Base-by-base conservation (phyloP, 1,140 invertebrate genomes). In the Lepeophtheirus salmonis region DNA sequence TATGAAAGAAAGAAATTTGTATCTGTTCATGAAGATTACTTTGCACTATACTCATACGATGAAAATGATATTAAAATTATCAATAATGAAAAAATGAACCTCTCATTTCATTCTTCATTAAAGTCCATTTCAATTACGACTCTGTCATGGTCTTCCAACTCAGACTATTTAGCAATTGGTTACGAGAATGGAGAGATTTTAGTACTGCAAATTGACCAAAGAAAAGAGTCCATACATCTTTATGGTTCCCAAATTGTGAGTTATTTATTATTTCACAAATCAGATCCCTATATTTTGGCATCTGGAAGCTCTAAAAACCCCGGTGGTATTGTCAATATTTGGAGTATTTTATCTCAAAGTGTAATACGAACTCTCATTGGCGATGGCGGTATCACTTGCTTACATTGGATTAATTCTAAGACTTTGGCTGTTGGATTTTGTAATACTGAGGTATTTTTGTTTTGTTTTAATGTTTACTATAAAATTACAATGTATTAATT, bases 281-380 rank as follows among this genome's bases (percentile, higher is more conserved):
- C 30, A n/a, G 30, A 41, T 41, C 30, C 30, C 30, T 10, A 41
- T n/a, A 41, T 41, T 41, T n/a, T 41, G 6, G 30, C n/a, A 41
- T 41, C 30, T n/a, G 30, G 73, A 6, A 73, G 71, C 65, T 64
- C 66, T 17, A 73, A 74, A 64, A 69, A 73, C 41, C 69, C 70
- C 12, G 77, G 72, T 65, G 78, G 78, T 12, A 71, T 79, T 64
- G 67, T 81, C 2, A 81, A 82, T 65, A 72, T 81, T 20, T 82
- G 79, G 79, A 78, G 77, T 2, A 66, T 81, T 1, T 69, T 74
- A 68, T 75, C 79, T 68, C 78, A 77, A 0, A 75, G 71, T 58
- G 66, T 80, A 16, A 67, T 80, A 2, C 74, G 79, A 62, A 79
- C 78, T 1, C 66, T 74, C 54, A 74, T 74, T 50, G 77, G 78